Evolutionary conservation across 2,888 invertebrate genomes (phyloP).

Genomic region (Corythucha ciliata): DNA sequence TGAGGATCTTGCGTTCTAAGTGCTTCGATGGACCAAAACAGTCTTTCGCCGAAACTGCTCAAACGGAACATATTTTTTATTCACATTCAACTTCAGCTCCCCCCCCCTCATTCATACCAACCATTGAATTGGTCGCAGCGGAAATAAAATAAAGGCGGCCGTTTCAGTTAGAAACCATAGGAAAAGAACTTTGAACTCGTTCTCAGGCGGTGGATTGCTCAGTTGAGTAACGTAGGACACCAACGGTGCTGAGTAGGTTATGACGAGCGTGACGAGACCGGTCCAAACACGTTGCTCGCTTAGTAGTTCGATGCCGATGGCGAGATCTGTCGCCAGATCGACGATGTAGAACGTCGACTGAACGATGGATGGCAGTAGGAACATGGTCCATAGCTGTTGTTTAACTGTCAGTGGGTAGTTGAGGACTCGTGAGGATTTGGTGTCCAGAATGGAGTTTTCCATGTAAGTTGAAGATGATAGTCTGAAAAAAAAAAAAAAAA

Average conservation of each 20-base stretch:
- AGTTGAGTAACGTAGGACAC: slow-evolving; percentile 40
- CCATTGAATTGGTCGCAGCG: slow-evolving; percentile 29
- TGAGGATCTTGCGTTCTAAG: slow-evolving; percentile 43
- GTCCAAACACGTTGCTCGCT: slow-evolving; percentile 49
- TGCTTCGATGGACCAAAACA: slow-evolving; percentile 32
- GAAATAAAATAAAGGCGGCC: slow-evolving; percentile 26
- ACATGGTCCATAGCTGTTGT: slow-evolving; percentile 46
- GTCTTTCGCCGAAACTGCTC: slow-evolving; percentile 29
- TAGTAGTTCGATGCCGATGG: slow-evolving; percentile 55
- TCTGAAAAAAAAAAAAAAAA: slow-evolving; percentile 3
- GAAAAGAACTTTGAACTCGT: slow-evolving; percentile 33
- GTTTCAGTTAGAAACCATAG: slow-evolving; percentile 33
- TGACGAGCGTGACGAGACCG: slow-evolving; percentile 40
- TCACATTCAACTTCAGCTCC: not conserved
- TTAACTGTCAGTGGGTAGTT: slow-evolving; percentile 35
- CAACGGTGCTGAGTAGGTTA: slow-evolving; percentile 42
- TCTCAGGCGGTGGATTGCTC: slow-evolving; percentile 21
- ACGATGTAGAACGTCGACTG: slow-evolving; percentile 56
- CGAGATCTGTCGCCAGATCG: slow-evolving; percentile 58
- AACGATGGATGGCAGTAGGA: slow-evolving; percentile 49
- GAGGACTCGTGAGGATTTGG: slow-evolving; percentile 28
- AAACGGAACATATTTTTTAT: not conserved
- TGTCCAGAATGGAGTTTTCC: slow-evolving; percentile 29
- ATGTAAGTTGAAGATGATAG: not conserved
- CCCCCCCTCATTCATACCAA: slow-evolving; percentile 12